Base-by-base conservation (phyloP, 2,888 invertebrate species). In the Synanthedon vespiformis region DNA sequence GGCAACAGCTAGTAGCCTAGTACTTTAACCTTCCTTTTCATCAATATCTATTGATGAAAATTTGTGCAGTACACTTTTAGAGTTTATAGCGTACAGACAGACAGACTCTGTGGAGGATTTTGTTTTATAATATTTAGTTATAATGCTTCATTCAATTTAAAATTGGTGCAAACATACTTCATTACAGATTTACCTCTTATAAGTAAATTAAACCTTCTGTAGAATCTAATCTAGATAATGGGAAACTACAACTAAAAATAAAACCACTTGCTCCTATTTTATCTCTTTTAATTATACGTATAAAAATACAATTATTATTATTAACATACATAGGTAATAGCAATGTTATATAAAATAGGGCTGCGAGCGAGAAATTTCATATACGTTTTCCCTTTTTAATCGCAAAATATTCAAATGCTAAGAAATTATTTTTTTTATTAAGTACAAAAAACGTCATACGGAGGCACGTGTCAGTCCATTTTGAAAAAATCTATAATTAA, bases 241-340 rank as follows among this genome's bases (percentile, higher is more conserved):
- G 22, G 22, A 5, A 22, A 5, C 5, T 22, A 22, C 10, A 34
- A 10, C 18, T 16, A 48, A 14, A 16, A 48, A 18, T 48, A 48
- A 48, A 48, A 48, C 48, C 11, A n/a, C 13, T 12, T 14, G 18
- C 48, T 4, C 16, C 14, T 16, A 12, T 22, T 18, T 48, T 18
- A 10, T 48, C 18, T 11, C 71, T 75, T 80, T 77, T 84, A 81
- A 81, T 84, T 77, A 34, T 34, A 34, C 69, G 81, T 85, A 85
- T 81, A 85, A 85, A 85, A 85, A 84, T 85, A 84, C 83, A 81
- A 78, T 80, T 75, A 76, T 80, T 70, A 74, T 78, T 69, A 77
- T 73, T 58, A 79, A 75, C 78, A 83, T 76, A 80, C 78, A 83
- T 81, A 34, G 34, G 34, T 10, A 79, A 78, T 76, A 72, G 78